These are phyloP conservation scores for Augochlora pura DNA, from an alignment of 1,140 invertebrate genomes.

Conservation along the genomic window DNA sequence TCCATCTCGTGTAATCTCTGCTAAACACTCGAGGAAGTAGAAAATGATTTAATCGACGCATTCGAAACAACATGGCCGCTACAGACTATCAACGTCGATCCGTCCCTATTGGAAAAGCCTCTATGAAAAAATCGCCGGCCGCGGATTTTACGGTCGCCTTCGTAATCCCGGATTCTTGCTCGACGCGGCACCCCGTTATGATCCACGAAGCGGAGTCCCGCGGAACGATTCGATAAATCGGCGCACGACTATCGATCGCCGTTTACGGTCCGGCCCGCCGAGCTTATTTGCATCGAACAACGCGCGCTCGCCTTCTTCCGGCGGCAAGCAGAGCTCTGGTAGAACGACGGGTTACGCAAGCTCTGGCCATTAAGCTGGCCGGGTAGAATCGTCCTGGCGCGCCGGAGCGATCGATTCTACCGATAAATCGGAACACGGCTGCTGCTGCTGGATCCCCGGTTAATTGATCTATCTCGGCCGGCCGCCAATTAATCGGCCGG, in stretches of 20 bases:
- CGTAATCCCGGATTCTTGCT: too few species aligned
- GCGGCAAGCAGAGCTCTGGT: neutral
- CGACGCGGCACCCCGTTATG: too few species aligned
- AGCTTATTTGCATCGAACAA: constrained; percentile 39
- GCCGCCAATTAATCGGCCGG: constrained; percentile 1
- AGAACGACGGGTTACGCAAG: constrained; percentile 10
- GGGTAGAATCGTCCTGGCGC: constrained; percentile 15
- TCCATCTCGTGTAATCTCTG: too few species aligned
- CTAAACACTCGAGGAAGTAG: too few species aligned
- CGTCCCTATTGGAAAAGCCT: too few species aligned
- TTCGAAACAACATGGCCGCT: too few species aligned
- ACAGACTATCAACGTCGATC: too few species aligned
- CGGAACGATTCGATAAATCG: neutral
- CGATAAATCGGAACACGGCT: constrained; percentile 16
- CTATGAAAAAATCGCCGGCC: too few species aligned
- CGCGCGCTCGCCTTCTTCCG: constrained; percentile 25
- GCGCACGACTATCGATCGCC: neutral
- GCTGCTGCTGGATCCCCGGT: neutral
- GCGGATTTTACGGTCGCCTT: too few species aligned
- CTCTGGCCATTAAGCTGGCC: too few species aligned
- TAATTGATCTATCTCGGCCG: constrained; percentile 16
- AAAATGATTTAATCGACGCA: too few species aligned
- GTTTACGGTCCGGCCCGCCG: constrained; percentile 2
- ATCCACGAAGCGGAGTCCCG: too few species aligned
- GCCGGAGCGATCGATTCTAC: neutral